phyloP scores from a whole-genome alignment of 2,888 invertebrate species.

The Coenonympha arcania region DNA sequence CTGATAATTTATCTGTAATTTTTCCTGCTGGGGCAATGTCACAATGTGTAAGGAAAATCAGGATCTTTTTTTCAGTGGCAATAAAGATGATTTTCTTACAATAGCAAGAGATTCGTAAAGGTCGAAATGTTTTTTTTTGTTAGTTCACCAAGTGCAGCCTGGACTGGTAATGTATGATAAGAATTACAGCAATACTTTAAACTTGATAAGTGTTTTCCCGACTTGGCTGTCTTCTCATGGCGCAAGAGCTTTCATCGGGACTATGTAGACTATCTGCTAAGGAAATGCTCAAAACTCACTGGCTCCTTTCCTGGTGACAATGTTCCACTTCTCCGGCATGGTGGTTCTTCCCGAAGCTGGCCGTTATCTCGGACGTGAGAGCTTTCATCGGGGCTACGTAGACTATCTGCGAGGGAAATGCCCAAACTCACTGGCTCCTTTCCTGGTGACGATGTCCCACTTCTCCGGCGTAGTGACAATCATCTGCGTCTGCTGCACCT shows the following conservation, averaged over 20 bases:
- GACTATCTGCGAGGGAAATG: conserved; percentile 80
- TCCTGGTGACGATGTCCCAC: conserved; percentile 99
- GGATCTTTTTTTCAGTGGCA: too few species aligned
- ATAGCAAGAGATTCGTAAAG: too few species aligned
- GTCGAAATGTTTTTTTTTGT: background rate
- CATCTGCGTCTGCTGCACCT: conserved; percentile 97
- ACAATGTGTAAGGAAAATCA: too few species aligned
- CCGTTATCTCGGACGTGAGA: conserved; percentile 97
- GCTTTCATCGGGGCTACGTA: conserved; percentile 99
- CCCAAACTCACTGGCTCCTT: conserved; percentile 83
- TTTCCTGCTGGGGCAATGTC: too few species aligned
- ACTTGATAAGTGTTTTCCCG: too few species aligned
- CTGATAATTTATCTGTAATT: too few species aligned
- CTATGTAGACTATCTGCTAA: conserved; percentile 93
- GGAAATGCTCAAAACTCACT: conserved; percentile 67
- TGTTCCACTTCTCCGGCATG: conserved; percentile 99
- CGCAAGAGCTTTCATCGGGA: conserved; percentile 99
- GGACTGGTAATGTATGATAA: too few species aligned
- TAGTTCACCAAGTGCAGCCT: too few species aligned
- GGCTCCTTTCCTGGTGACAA: conserved; percentile 95
- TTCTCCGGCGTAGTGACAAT: conserved; percentile 99
- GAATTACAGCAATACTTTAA: too few species aligned
- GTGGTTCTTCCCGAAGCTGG: conserved; percentile 91
- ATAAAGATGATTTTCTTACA: too few species aligned
- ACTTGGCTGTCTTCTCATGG: too few species aligned